Evolutionary conservation across 2,113 vertebrate genomes (phyloP).

Genomic region (Psittacula cyanocephala): DNA sequence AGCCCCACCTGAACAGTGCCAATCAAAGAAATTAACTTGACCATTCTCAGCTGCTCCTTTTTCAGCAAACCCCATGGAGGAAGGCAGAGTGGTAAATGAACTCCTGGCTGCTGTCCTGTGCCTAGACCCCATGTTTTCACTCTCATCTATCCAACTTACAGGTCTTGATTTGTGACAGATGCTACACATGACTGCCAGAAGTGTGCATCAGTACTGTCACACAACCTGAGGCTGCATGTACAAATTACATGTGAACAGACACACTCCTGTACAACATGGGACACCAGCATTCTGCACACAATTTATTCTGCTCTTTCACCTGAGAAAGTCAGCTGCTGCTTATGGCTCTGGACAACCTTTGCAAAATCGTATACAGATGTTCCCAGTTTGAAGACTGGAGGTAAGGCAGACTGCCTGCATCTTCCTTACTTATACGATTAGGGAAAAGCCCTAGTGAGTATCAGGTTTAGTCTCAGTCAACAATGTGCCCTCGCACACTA

Average conservation of each 20-base stretch:
- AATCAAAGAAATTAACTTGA: neutral
- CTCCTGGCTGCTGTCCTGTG: neutral
- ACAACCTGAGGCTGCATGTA: neutral
- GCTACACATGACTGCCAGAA: neutral
- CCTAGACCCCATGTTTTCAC: neutral
- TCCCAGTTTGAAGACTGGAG: neutral
- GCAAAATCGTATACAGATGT: neutral
- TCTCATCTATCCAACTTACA: neutral
- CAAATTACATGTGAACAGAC: neutral
- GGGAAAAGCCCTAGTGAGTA: neutral
- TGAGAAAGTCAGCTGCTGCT: neutral
- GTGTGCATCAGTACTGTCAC: neutral
- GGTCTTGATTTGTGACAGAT: neutral
- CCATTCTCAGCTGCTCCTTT: neutral
- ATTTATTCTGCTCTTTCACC: neutral
- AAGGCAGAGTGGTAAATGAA: neutral
- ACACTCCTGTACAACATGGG: neutral
- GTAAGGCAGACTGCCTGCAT: neutral
- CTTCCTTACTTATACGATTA: neutral
- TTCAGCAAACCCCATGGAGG: neutral
- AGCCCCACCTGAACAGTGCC: neutral
- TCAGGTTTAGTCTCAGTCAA: neutral
- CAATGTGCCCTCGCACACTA: neutral
- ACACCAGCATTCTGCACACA: neutral
- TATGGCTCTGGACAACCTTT: neutral